These are phyloP conservation scores for Tortrix viridana DNA, from an alignment of 2,888 invertebrate species.

Conservation along the genomic window DNA sequence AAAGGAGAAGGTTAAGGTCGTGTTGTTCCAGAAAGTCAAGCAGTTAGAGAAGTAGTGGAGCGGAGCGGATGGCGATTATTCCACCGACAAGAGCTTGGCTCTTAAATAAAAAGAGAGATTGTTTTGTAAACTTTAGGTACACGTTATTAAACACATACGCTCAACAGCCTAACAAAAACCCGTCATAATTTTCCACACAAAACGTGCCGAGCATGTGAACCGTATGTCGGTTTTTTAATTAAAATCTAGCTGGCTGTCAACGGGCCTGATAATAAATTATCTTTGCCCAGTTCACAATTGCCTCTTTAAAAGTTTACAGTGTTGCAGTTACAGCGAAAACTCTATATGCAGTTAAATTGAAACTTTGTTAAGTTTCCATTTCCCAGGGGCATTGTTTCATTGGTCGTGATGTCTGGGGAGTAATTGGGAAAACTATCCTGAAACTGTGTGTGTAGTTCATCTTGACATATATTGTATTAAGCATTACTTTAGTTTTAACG, in stretches of 20 bases:
- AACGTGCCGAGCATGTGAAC: conserved; percentile 19
- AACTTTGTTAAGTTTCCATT: conserved; percentile 28
- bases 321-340: conserved; percentile 17
- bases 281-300: conserved; percentile 26
- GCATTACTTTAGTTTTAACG: no score
- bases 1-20: no score
- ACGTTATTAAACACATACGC: not conserved
- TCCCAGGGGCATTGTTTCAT: conserved; percentile 7
- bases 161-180: conserved; percentile 7
- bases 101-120: no score
- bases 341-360: conserved; percentile 28
- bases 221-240: conserved; percentile 30
- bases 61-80: no score
- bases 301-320: conserved; percentile 31
- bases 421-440: conserved; percentile 4
- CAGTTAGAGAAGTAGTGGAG: no score
- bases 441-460: not conserved
- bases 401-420: conserved; percentile 9
- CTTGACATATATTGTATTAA: not conserved
- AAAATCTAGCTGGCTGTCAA: conserved; percentile 27
- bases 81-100: no score
- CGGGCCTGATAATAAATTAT: conserved; percentile 33
- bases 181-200: conserved; percentile 28
- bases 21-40: no score
- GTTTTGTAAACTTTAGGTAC: no score